These are phyloP conservation scores for Peromyscus aztecus DNA, from an alignment of 2,797 vertebrate genomes.

Conservation along the genomic window DNA sequence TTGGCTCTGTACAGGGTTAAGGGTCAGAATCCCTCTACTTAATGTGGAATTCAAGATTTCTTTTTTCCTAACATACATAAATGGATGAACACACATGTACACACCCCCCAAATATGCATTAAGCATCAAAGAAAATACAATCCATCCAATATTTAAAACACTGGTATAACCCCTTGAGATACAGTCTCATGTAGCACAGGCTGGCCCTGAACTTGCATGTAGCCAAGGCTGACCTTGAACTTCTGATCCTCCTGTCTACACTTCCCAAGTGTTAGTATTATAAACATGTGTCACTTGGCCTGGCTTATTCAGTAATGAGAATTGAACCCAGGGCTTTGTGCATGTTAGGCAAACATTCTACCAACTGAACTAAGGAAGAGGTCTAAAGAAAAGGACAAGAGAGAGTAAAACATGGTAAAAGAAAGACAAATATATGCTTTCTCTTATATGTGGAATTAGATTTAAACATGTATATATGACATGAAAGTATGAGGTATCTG, in stretches of 20 bases:
- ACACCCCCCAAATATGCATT: neutral
- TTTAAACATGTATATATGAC: neutral
- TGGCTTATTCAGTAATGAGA: neutral
- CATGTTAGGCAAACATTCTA: neutral
- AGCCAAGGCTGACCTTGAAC: too few relatives aligned
- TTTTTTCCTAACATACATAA: neutral
- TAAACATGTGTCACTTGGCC: neutral
- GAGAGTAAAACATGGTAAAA: neutral
- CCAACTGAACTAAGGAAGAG: neutral
- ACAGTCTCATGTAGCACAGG: neutral
- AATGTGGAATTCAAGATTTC: neutral
- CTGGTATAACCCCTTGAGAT: neutral
- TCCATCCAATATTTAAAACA: neutral
- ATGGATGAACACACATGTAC: neutral
- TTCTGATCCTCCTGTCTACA: neutral
- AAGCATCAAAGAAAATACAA: slow-evolving; percentile 5
- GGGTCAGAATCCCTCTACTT: neutral
- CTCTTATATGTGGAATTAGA: neutral
- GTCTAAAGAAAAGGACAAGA: neutral
- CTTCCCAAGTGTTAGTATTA: neutral
- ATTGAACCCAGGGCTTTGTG: neutral
- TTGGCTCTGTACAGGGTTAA: neutral
- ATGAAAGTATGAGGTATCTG: neutral
- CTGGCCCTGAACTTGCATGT: neutral
- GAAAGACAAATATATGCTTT: neutral